These are phyloP conservation scores for Xenentodon cancila DNA, from an alignment of 2,797 vertebrate genomes.

Conservation along the genomic window DNA sequence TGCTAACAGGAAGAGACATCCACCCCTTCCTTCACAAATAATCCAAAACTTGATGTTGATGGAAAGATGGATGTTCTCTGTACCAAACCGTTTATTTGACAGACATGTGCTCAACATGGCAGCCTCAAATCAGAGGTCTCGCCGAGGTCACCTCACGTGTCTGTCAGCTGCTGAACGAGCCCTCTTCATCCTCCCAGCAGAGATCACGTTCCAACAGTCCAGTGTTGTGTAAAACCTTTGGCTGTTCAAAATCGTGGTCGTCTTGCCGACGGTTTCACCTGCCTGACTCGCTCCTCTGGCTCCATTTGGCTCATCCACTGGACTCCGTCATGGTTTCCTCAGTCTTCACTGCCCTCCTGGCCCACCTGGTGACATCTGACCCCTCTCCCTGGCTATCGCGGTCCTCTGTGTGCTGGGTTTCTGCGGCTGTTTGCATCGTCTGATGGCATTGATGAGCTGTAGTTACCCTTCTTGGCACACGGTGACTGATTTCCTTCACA, in stretches of 20 bases:
- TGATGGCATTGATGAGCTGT: constrained; percentile 16
- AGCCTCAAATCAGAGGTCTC: constrained; percentile 37
- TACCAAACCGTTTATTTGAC: constrained; percentile 28
- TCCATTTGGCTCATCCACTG: constrained; percentile 30
- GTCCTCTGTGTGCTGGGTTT: constrained; percentile 31
- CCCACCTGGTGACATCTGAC: constrained; percentile 50
- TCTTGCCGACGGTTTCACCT: constrained; percentile 44
- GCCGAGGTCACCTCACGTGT: constrained; percentile 49
- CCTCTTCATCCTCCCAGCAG: constrained; percentile 48
- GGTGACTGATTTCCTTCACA: constrained; percentile 36
- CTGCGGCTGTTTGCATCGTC: constrained; percentile 36
- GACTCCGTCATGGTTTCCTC: constrained; percentile 41
- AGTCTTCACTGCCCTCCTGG: constrained; percentile 60
- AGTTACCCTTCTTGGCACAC: constrained; percentile 24
- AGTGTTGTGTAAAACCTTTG: constrained; percentile 25
- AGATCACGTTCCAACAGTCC: constrained; percentile 35
- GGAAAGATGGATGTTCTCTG: constrained; percentile 28
- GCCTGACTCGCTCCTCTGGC: constrained; percentile 55
- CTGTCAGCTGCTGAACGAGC: constrained; percentile 48
- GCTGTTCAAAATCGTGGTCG: constrained; percentile 44
- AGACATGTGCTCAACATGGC: constrained; percentile 20
- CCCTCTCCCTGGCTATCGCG: constrained; percentile 50
- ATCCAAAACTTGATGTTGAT: constrained; percentile 10
- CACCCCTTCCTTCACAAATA: constrained; percentile 23
- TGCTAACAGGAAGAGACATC: constrained; percentile 41